Evolutionary conservation across 2,113 vertebrate species (phyloP), one percentile per base, ranked within the genome.

Genomic region (Bujurquina vittata): DNA sequence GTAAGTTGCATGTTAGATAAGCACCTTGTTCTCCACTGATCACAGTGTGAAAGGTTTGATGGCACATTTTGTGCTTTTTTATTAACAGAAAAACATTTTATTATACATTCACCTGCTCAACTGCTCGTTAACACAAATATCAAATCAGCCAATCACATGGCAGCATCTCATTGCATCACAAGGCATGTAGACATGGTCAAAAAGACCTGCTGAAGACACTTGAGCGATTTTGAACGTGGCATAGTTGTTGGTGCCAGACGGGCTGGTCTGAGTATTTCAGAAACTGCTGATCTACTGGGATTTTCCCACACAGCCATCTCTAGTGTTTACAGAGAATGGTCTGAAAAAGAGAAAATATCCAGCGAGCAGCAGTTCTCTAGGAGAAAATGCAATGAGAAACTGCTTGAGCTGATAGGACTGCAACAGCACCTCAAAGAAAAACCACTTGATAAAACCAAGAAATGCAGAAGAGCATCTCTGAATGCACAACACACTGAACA

Each of bases 1-100:
- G 73, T 72, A 29, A 31, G 49, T 26, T 46, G n/a, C 29, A 61
- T n/a, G 62, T 52, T 74, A 72, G 31, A 77, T 57, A 22, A 69
- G 35, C 46, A 60, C 37, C 17, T 84, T 77, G 29, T 58, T 69
- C 43, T 72, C 31, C 54, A 80, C 10, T 85, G 61, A 61, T 83
- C 29, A 72, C 46, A 54, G 17, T 52, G 5, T 33, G 35, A 73
- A 60, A 81, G 22, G 12, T 72, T 76, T 35, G 11, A 62, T 40
- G 79, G 35, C 23, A 54, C 23, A 46, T n/a, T 75, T 54, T 72
- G 29, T 35, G 4, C 55, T 43, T 58, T 58, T 33, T 75, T 1
- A 23, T 33, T 62, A 4, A 72, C 7, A 69, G n/a, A 4, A 69
- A 52, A 52, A 20, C 0, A 52, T 43, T 69, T 49, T 23, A 69